These are phyloP conservation scores for Cassiopea xamachana DNA, from an alignment of 30 jellyfish, hydroid and myxozoan genomes.

Conservation along the genomic window DNA sequence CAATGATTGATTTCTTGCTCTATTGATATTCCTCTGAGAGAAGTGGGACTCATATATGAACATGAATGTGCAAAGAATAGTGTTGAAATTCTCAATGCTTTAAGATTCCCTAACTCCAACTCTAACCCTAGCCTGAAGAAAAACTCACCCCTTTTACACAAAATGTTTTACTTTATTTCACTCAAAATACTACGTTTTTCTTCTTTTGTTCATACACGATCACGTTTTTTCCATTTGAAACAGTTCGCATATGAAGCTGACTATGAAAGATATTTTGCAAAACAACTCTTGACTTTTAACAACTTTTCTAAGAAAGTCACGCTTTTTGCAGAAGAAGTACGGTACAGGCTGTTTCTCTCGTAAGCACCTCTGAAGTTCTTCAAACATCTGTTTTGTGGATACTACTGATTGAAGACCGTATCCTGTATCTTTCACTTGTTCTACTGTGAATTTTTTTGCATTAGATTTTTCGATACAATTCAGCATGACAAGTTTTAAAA, in stretches of 20 bases:
- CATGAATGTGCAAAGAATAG: too few species aligned
- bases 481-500: slow-evolving; percentile 5
- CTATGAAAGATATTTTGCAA: slow-evolving; percentile 6
- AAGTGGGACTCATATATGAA: too few species aligned
- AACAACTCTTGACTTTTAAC: not conserved
- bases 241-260: not conserved
- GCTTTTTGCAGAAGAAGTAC: slow-evolving; percentile 15
- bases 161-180: too few species aligned
- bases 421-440: not conserved
- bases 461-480: not conserved
- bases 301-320: not conserved
- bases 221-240: not conserved
- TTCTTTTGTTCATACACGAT: too few species aligned
- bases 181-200: too few species aligned
- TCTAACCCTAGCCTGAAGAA: too few species aligned
- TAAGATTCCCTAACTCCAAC: too few species aligned
- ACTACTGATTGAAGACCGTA: not conserved
- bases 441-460: not conserved
- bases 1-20: too few species aligned
- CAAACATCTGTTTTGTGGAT: not conserved
- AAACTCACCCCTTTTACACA: too few species aligned
- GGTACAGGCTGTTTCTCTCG: slow-evolving; percentile 11
- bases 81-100: too few species aligned
- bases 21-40: too few species aligned
- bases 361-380: slow-evolving; percentile 8